Conservation (phyloP, 2,113 vertebrate species). For the Atherinomorus stipes region DNA sequence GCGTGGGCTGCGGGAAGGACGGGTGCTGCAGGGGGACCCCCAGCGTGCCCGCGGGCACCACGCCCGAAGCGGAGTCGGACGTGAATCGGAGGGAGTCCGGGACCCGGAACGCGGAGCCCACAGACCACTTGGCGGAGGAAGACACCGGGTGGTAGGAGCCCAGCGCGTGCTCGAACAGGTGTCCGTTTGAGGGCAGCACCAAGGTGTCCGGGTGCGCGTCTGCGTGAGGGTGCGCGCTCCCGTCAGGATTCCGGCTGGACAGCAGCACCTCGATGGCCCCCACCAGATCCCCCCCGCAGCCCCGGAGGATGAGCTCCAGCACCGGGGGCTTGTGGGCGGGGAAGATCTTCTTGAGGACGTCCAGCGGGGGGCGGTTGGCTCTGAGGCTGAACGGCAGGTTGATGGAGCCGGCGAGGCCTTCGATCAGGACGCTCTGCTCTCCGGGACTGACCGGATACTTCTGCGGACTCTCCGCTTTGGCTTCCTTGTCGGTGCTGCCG, state of each 20-base stretch:
- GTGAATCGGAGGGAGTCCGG: conserved; percentile 93
- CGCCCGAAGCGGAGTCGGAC: conserved; percentile 84
- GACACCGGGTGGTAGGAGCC: conserved; percentile 93
- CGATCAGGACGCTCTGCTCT: conserved; percentile 90
- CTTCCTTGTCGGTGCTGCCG: conserved; percentile 79
- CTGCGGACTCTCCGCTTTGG: conserved; percentile 85
- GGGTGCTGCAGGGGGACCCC: conserved; percentile 91
- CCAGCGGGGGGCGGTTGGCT: conserved; percentile 93
- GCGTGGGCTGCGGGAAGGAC: conserved; percentile 92
- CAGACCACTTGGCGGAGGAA: conserved; percentile 95
- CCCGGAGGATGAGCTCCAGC: conserved; percentile 95
- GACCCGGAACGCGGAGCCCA: conserved; percentile 96
- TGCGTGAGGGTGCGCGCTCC: conserved; percentile 39
- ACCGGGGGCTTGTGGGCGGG: conserved; percentile 94
- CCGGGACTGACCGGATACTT: conserved; percentile 82
- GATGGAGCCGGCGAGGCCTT: conserved; percentile 91
- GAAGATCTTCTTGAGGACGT: conserved; percentile 97
- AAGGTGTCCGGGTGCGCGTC: conserved; percentile 82
- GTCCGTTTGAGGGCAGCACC: conserved; percentile 88
- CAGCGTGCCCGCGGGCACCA: conserved; percentile 86
- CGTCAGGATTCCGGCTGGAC: conserved; percentile 86
- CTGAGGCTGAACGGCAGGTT: conserved; percentile 92
- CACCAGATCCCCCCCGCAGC: conserved; percentile 95
- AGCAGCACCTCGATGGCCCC: conserved; percentile 95
- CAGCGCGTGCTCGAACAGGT: conserved; percentile 92